Percentiles rank a stretch among this genome's conserved stretches.
phyloP scores from a whole-genome alignment of 1,140 invertebrate genomes.

The Drosophila takahashii region DNA sequence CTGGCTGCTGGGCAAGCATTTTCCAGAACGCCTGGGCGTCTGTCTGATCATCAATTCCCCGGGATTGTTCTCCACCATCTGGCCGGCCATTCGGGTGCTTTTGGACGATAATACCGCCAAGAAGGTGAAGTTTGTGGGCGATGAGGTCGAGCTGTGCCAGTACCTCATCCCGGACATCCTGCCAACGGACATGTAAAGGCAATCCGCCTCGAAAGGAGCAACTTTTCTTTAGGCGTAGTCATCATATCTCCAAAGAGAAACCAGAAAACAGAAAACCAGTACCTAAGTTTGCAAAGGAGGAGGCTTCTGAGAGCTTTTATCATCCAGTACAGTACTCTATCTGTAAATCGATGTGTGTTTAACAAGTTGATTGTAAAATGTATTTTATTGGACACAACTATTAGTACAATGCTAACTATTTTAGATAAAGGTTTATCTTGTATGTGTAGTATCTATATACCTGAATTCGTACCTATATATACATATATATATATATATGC shows the following conservation, averaged over 20 bases:
- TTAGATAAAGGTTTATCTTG: slow-evolving; percentile 74
- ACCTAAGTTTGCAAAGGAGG: slow-evolving; percentile 53
- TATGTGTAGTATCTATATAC: slow-evolving; percentile 50
- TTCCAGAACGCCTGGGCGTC: slow-evolving; percentile 90
- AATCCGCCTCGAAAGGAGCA: slow-evolving; percentile 15
- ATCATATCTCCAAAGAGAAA: slow-evolving; percentile 66
- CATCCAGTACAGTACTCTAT: slow-evolving; percentile 55
- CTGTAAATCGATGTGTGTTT: slow-evolving; percentile 72
- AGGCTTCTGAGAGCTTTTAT: slow-evolving; percentile 53
- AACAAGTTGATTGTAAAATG: slow-evolving; percentile 62
- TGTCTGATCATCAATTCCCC: slow-evolving; percentile 90
- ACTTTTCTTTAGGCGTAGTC: slow-evolving; percentile 55
- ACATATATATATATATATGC: slow-evolving; percentile 35
- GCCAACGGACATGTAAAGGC: slow-evolving; percentile 88
- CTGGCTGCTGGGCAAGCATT: slow-evolving; percentile 90
- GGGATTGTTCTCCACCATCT: slow-evolving; percentile 89
- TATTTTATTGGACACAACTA: slow-evolving; percentile 66
- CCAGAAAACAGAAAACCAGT: slow-evolving; percentile 70
- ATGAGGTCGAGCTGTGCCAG: slow-evolving; percentile 89
- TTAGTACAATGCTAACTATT: slow-evolving; percentile 66
- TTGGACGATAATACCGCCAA: slow-evolving; percentile 91
- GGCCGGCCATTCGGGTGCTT: slow-evolving; percentile 90
- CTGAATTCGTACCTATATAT: slow-evolving; percentile 61
- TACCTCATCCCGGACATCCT: slow-evolving; percentile 91
- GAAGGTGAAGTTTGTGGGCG: slow-evolving; percentile 90